Conservation (phyloP, 2,113 vertebrate genomes). For the Stigmatopora nigra region DNA sequence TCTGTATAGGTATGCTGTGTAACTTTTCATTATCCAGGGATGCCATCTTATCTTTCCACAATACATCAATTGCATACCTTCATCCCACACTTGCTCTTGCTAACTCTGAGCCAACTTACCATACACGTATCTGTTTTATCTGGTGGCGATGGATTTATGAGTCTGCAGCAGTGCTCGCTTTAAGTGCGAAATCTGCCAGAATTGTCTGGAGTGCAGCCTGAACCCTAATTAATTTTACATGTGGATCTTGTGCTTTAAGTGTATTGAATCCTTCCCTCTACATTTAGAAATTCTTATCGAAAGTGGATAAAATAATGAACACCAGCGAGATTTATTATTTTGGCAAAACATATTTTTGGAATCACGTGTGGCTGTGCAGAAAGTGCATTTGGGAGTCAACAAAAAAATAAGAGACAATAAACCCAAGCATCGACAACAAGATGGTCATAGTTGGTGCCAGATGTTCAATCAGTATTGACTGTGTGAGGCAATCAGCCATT, state of each 20-base stretch:
- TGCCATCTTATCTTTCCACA: conserved; percentile 48
- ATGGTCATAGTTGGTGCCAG: too few relatives aligned
- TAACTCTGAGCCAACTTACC: conserved; percentile 23
- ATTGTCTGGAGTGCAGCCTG: conserved; percentile 42
- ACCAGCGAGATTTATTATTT: too few relatives aligned
- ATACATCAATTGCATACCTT: conserved; percentile 23
- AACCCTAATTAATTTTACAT: conserved; percentile 49
- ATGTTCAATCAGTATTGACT: too few relatives aligned
- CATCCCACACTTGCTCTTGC: conserved; percentile 6
- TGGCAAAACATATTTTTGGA: too few relatives aligned
- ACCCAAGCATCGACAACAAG: too few relatives aligned
- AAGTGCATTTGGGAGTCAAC: too few relatives aligned
- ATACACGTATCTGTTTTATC: conserved; percentile 57
- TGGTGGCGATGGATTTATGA: conserved; percentile 58
- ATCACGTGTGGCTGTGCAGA: too few relatives aligned
- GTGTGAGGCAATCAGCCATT: too few relatives aligned
- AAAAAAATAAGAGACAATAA: too few relatives aligned
- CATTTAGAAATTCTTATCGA: conserved; percentile 25
- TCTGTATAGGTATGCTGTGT: conserved; percentile 29
- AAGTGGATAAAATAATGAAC: not conserved
- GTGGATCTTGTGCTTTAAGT: conserved; percentile 36
- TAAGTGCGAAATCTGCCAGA: conserved; percentile 54
- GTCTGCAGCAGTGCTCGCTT: conserved; percentile 32
- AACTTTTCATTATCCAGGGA: conserved; percentile 48
- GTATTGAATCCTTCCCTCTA: conserved; percentile 10